Evolutionary conservation across 1,140 invertebrate species (phyloP), one percentile per base, ranked within the genome.

Genomic region (Ceratina australensis): DNA sequence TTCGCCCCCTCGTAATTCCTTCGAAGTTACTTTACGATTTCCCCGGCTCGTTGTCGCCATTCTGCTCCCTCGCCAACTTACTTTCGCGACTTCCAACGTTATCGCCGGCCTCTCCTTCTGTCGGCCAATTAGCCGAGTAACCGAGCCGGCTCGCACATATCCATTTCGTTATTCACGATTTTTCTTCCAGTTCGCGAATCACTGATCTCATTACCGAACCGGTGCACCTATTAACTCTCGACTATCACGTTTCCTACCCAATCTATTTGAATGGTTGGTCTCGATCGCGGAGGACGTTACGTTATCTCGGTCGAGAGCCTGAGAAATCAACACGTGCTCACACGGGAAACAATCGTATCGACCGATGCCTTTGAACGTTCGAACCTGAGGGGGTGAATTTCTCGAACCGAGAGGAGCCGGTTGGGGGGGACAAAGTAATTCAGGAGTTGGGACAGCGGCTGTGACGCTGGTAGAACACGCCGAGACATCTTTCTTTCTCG

Each of bases 21-120:
- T 78, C 68, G 68, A 78, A 78, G 68, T 78, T 72, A 78, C 68
- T 78, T 78, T 78, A 72, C 68, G 75, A 78, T 78, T 78, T 54
- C 24, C 49, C 28, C 22, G 59, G 42, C 26, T 47, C 49, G 59
- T 72, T 64, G 67, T 71, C 49, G 74, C 28, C 49, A 8, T 28
- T 16, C 28, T 8, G 12, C 28, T 49, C 13, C 42, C 72, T 76
- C 54, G 59, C 72, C 61, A 75, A 80, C 67, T 74, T 74, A 79
- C 78, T 80, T 52, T 15, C 50, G 57, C 65, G 59, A 69, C 73
- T 80, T 69, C 64, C 64, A 80, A 80, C 78, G 78, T 80, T 80
- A 80, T 80, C 73, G 49, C 73, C 52, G 42, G 10, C 26, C 65
- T 22, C 50, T 50, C 5, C 52, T 66, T 50, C 59, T n/a, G 12